Evolutionary conservation across 2,113 vertebrate genomes (phyloP), one percentile per base, ranked within the genome.

Genomic region (Nyctereutes procyonoides): DNA sequence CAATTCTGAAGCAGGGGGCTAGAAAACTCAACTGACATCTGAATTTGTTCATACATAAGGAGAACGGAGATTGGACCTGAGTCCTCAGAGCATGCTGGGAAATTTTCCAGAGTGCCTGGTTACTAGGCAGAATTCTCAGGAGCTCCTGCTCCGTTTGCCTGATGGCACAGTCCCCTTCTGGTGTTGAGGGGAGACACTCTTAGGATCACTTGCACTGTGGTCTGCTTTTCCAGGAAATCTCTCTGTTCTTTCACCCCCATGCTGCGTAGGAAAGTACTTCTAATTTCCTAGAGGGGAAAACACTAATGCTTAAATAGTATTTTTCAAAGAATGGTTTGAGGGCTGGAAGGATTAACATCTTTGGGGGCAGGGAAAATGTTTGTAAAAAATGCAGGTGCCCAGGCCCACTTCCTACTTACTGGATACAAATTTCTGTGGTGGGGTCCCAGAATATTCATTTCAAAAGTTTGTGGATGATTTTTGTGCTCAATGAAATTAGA

Each of bases 51-150:
- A 93, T 91, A 91, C 89, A 96, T 69, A 26, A 96, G 17, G 73
- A 91, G 32, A 43, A 79, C 3, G 14, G 56, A 85, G 92, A 84
- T 58, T 90, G 84, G 85, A 62, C 67, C 16, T 35, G 51, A 69
- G 53, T 86, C 38, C 93, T 65, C 85, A 62, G 89, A 94, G 92
- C 89, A 90, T 93, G 62, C 86, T 93, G 69, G 89, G 86, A 94
- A 43, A 51, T 32, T n/a, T 56, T 89, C 43, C 15, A 62, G 67
- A 17, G 73, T 56, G 32, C 38, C 76, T 35, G 20, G 92, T 97
- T 95, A 87, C 85, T 84, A 93, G 76, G 96, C 94, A 76, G 94
- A 90, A 85, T 90, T 94, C 60, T 43, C 65, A 81, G 79, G 32
- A 63, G 17, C 48, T 83, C 28, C 16, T 5, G 28, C 48, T 79